phyloP scores from a whole-genome alignment of 2,113 vertebrate species.

The Axis porcinus region DNA sequence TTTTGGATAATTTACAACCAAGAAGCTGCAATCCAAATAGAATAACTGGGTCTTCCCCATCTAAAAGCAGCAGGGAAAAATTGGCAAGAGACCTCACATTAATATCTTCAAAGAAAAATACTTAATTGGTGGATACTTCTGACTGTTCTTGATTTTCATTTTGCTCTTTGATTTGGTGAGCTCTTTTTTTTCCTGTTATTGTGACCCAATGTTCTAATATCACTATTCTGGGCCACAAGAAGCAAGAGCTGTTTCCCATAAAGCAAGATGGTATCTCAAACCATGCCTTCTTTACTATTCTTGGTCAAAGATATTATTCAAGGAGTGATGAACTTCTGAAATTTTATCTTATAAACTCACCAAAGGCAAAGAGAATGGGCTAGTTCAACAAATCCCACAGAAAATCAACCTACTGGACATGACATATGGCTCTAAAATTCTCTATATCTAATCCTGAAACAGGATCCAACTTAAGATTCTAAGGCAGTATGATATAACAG shows the following conservation, averaged over 20 bases:
- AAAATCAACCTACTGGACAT: neutral
- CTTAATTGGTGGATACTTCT: neutral
- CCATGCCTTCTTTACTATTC: neutral
- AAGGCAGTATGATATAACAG: neutral
- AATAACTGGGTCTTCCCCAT: neutral
- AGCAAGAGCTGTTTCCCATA: neutral
- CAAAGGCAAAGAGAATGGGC: neutral
- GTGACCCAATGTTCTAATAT: neutral
- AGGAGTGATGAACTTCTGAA: neutral
- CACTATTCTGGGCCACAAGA: neutral
- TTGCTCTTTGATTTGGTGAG: neutral
- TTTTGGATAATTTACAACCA: neutral
- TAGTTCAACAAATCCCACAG: neutral
- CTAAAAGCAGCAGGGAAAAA: neutral
- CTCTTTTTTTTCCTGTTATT: neutral
- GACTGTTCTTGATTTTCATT: constrained; percentile 9
- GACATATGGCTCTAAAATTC: neutral
- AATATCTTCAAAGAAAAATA: constrained; percentile 2
- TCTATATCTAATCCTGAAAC: neutral
- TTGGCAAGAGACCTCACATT: neutral
- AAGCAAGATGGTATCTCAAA: neutral
- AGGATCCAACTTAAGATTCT: constrained; percentile 24
- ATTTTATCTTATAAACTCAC: neutral
- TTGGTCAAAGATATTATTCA: constrained; percentile 19
- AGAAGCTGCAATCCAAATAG: neutral